Evolutionary conservation across 2,888 invertebrate genomes (phyloP), one percentile per base, ranked within the genome.

Genomic region (Hirtodrosophila duncani): DNA sequence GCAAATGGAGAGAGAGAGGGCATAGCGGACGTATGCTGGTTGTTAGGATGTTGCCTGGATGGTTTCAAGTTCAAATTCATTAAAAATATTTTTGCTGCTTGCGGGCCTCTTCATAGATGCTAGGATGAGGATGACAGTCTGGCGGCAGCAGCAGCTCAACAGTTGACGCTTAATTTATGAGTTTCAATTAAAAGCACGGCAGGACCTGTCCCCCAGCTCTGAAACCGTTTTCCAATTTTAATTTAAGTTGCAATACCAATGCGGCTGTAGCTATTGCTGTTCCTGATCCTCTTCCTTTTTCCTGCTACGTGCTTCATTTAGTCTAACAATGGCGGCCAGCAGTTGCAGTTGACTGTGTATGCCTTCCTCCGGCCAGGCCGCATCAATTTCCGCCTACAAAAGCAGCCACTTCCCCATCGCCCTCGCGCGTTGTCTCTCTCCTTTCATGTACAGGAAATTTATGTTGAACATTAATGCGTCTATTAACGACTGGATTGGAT

Each of bases 141-240:
- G 24, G 18, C 13, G 30, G 29, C 20, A 30, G 45, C 34, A 9
- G 21, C 23, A 30, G 16, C 31, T 10, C 45, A 29, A 31, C 43
- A 50, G 45, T 46, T 49, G 55, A 37, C 46, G 50, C 39, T 66
- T 66, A 62, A 78, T 78, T 78, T 78, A 78, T 80, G 81, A 70
- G 63, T 67, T 78, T 82, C 82, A 82, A 78, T 78, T 82, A 72
- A 78, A 82, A 82, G 67, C 60, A 60, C 62, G n/a, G n/a, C n/a
- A n/a, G n/a, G n/a, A n/a, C n/a, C n/a, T n/a, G n/a, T n/a, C n/a
- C n/a, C n/a, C n/a, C n/a, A n/a, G n/a, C n/a, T n/a, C n/a, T n/a
- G n/a, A n/a, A n/a, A n/a, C n/a, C n/a, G n/a, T n/a, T 53, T 51
- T 61, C 62, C 53, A 69, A 65, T 61, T 59, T 53, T 13, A 49